These are phyloP conservation scores for Chrysemys picta DNA, from an alignment of 2,113 vertebrate genomes.

Conservation along the genomic window DNA sequence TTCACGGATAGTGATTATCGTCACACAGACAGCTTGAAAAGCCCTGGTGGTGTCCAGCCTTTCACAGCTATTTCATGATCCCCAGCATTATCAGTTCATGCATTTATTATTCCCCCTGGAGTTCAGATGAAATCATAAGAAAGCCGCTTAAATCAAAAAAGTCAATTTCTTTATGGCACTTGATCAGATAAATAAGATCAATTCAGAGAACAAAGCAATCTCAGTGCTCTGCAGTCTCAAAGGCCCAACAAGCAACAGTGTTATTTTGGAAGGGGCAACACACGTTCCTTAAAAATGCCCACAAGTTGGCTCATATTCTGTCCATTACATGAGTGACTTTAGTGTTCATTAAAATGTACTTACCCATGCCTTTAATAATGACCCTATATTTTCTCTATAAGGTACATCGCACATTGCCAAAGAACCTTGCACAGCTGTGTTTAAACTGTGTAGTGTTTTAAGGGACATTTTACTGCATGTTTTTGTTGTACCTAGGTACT, in stretches of 20 bases:
- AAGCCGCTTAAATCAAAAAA: background rate
- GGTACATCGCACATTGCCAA: background rate
- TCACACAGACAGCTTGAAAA: background rate
- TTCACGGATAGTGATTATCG: background rate
- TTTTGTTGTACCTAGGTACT: background rate
- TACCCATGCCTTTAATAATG: background rate
- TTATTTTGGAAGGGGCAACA: background rate
- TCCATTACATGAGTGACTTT: background rate
- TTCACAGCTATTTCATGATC: background rate
- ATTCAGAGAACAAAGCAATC: background rate
- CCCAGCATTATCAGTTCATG: background rate
- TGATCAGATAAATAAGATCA: background rate
- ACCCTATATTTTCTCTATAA: background rate
- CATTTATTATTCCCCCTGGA: background rate
- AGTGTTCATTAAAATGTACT: background rate
- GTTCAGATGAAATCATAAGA: background rate
- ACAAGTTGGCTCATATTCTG: background rate
- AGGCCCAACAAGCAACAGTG: background rate
- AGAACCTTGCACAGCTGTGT: background rate
- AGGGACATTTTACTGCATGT: background rate
- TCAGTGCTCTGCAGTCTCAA: background rate
- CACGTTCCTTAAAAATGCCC: background rate
- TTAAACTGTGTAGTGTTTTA: background rate
- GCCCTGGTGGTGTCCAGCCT: background rate
- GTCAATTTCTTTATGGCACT: background rate